Percentiles rank a stretch among this genome's conserved stretches.
phyloP scores from a whole-genome alignment of 2,888 invertebrate genomes.

The Polyommatus iphigenia region DNA sequence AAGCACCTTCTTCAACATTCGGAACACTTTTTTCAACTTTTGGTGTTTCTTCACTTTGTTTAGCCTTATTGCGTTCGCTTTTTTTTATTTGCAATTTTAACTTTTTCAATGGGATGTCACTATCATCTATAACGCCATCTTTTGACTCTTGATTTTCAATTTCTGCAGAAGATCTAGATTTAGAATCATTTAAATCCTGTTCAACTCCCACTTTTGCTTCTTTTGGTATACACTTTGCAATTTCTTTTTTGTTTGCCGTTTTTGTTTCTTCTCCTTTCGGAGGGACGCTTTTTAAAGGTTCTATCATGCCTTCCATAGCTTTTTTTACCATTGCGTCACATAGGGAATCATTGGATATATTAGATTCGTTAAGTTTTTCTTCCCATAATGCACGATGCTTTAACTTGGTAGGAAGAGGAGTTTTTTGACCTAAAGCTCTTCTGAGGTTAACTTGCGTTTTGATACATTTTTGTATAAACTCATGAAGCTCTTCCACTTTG shows the following conservation, averaged over 20 bases:
- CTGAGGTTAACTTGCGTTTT: constrained; percentile 65
- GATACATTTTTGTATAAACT: constrained; percentile 72
- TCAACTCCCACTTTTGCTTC: constrained; percentile 13
- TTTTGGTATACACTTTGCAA: background rate
- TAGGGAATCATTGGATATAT: constrained; percentile 72
- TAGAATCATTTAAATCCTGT: constrained; percentile 7
- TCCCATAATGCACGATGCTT: constrained; percentile 66
- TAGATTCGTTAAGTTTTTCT: constrained; percentile 64
- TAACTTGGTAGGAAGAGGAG: constrained; percentile 51
- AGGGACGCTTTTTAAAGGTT: constrained; percentile 48
- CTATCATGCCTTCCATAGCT: constrained; percentile 70
- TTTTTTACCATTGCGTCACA: constrained; percentile 72
- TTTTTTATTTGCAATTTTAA: constrained; percentile 6
- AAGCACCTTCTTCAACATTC: background rate
- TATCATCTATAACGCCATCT: constrained; percentile 24
- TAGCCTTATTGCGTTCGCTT: background rate
- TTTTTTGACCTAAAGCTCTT: constrained; percentile 54
- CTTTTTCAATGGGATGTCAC: constrained; percentile 25
- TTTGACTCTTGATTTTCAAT: background rate
- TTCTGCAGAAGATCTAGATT: background rate
- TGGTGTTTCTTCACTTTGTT: background rate
- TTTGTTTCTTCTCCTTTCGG: constrained; percentile 45
- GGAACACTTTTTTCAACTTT: constrained; percentile 1
- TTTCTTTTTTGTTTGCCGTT: constrained; percentile 28
- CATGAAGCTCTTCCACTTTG: constrained; percentile 72